phyloP scores from a whole-genome alignment of 2,113 vertebrate genomes.

The Hippopotamus amphibius region DNA sequence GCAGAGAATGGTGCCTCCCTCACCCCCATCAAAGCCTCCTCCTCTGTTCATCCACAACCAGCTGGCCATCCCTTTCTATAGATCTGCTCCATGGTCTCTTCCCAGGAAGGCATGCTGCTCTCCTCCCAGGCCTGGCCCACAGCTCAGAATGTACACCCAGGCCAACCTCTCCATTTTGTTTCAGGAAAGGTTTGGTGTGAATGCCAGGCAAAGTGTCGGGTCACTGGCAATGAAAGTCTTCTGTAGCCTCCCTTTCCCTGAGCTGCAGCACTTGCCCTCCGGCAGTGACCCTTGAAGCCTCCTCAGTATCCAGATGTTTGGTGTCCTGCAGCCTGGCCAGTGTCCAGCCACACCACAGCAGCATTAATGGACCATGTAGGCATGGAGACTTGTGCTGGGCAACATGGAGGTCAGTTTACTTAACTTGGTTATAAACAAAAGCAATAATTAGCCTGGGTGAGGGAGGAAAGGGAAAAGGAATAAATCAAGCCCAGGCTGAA shows the following conservation, averaged over 20 bases:
- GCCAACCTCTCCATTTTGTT: neutral
- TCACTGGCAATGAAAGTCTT: conserved; percentile 23
- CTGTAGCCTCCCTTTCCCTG: neutral
- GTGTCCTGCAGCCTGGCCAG: conserved; percentile 56
- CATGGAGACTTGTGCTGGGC: conserved; percentile 62
- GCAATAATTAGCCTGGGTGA: conserved; percentile 64
- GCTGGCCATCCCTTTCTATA: neutral
- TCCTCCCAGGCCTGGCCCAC: neutral
- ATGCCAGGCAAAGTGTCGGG: neutral
- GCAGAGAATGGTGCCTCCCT: neutral
- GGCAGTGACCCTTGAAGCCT: neutral
- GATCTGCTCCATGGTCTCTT: neutral
- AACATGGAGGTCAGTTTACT: conserved; percentile 72
- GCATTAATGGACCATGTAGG: conserved; percentile 44
- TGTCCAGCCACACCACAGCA: neutral
- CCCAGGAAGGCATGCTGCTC: neutral
- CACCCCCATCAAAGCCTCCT: neutral
- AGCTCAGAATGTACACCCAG: neutral
- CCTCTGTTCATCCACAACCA: neutral
- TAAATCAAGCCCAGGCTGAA: conserved; percentile 66
- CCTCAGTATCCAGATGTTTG: conserved; percentile 66
- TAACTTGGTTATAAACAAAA: conserved; percentile 75
- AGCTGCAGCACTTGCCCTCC: conserved; percentile 7
- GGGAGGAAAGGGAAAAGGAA: conserved; percentile 21
- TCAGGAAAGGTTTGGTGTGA: neutral